Percentiles rank a stretch among this genome's conserved stretches.
phyloP scores from a whole-genome alignment of 2,113 vertebrate species.

The Aptenodytes patagonicus region DNA sequence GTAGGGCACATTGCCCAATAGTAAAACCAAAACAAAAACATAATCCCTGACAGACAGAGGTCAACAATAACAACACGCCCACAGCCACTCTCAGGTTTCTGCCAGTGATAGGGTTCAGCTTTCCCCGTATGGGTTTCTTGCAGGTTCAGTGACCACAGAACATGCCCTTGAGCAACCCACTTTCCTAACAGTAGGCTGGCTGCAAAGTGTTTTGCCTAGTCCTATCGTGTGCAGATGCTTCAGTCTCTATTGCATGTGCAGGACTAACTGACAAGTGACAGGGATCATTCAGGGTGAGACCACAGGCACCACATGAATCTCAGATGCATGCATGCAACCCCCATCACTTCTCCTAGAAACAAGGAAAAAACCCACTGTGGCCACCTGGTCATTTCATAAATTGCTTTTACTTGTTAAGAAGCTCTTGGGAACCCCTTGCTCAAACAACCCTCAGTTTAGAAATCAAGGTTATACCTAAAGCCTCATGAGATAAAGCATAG shows the following conservation, averaged over 20 bases:
- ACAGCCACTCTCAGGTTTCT: background rate
- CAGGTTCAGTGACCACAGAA: background rate
- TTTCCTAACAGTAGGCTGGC: background rate
- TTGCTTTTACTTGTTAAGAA: background rate
- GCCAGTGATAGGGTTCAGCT: background rate
- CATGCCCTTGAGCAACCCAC: background rate
- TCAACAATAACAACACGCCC: conserved; percentile 1
- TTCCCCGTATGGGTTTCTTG: background rate
- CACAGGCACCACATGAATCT: background rate
- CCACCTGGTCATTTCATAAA: background rate
- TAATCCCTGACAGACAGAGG: background rate
- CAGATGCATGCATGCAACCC: rapidly evolving
- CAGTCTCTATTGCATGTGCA: background rate
- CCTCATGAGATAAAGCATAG: background rate
- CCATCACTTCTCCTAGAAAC: background rate
- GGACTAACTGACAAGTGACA: background rate
- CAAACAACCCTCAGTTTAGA: background rate
- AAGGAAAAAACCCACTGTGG: background rate
- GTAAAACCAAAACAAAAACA: conserved; percentile 13
- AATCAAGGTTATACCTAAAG: background rate
- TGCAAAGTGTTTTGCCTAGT: background rate
- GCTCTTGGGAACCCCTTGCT: background rate
- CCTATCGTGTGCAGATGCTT: background rate
- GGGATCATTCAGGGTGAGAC: background rate
- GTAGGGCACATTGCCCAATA: background rate